Evolutionary conservation across 2,113 vertebrate genomes (phyloP).

Genomic region (Etia nguti): DNA sequence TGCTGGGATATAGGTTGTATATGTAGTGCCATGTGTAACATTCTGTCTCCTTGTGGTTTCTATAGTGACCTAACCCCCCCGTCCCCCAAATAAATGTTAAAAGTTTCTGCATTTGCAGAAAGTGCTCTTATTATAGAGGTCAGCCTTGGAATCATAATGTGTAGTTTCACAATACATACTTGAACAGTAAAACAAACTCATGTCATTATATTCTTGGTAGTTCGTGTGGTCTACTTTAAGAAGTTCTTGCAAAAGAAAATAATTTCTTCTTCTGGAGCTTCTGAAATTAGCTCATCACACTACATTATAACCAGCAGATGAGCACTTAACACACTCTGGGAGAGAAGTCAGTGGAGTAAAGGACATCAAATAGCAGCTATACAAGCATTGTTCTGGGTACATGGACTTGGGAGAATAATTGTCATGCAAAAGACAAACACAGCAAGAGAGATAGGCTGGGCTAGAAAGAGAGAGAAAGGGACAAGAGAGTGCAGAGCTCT

Average conservation of each 20-base stretch:
- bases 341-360: slow-evolving; percentile 54
- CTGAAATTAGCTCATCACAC: neutral
- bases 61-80: neutral
- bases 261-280: neutral
- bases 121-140: neutral
- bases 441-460: slow-evolving; percentile 56
- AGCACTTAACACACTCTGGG: neutral
- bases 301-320: neutral
- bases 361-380: slow-evolving; percentile 66
- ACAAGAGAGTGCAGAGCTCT: slow-evolving; percentile 24
- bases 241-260: neutral
- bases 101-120: neutral
- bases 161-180: neutral
- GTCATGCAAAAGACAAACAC: slow-evolving; percentile 73
- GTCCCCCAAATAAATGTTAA: fast-evolving
- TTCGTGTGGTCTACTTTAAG: neutral
- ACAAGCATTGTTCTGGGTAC: slow-evolving; percentile 64
- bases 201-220: neutral
- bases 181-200: neutral
- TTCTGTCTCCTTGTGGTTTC: neutral
- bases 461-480: slow-evolving; percentile 40
- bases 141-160: neutral
- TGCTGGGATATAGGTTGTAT: neutral
- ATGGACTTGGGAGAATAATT: slow-evolving; percentile 76
- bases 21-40: neutral